Conservation (phyloP, 2,113 vertebrate species). For the Hepsetus odoe region DNA sequence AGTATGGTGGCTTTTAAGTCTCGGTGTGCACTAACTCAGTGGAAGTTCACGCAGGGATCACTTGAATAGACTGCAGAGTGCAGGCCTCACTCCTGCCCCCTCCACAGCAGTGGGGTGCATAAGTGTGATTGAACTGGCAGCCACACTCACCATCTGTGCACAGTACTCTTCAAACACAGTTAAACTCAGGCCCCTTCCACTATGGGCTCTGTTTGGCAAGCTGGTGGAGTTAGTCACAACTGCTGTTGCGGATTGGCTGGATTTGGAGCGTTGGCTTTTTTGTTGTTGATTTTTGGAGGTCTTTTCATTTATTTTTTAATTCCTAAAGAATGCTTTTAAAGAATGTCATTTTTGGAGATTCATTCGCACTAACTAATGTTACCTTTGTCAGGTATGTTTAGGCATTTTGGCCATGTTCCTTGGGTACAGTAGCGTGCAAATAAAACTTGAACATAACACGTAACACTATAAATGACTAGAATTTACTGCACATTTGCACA, state of each 20-base stretch:
- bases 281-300: background rate
- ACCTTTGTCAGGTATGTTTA: too few relatives aligned
- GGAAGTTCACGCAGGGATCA: conserved; percentile 58
- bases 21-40: conserved; percentile 54
- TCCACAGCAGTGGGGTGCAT: conserved; percentile 55
- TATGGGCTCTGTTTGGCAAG: conserved; percentile 55
- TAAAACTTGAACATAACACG: too few relatives aligned
- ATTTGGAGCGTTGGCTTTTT: background rate
- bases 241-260: conserved; percentile 12
- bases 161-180: conserved; percentile 60
- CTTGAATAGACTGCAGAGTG: conserved; percentile 57
- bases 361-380: too few relatives aligned
- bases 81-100: conserved; percentile 48
- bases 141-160: conserved; percentile 65
- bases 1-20: conserved; percentile 54
- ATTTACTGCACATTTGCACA: too few relatives aligned
- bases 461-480: too few relatives aligned
- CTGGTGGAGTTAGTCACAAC: conserved; percentile 12
- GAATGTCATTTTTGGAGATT: too few relatives aligned
- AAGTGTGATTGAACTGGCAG: conserved; percentile 67
- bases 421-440: too few relatives aligned
- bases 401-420: too few relatives aligned
- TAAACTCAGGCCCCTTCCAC: conserved; percentile 47
- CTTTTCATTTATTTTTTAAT: too few relatives aligned
- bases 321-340: too few relatives aligned